Evolutionary conservation across 2,888 invertebrate species (phyloP).

Genomic region (Agonopterix arenella): DNA sequence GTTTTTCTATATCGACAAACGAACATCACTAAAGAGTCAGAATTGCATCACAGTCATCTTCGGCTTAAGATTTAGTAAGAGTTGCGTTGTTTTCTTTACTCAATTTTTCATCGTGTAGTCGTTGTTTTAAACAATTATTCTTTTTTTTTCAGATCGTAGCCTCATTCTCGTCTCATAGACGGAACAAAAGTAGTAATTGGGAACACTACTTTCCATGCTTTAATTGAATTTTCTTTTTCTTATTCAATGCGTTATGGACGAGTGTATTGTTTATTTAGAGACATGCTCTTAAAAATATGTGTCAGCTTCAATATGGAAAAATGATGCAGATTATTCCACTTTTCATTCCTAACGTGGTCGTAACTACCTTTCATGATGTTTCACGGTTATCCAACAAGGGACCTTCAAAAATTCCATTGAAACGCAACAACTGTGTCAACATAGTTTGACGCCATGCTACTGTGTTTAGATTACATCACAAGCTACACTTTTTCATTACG

Average conservation of each 20-base stretch:
- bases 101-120: constrained; percentile 52
- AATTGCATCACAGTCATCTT: constrained; percentile 40
- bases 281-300: too few species aligned
- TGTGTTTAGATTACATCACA: not conserved
- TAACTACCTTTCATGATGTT: not conserved
- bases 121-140: constrained; percentile 38
- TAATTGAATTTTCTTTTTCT: constrained; percentile 2
- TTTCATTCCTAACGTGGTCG: constrained; percentile 1
- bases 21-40: too few species aligned
- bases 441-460: constrained; percentile 23
- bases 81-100: constrained; percentile 46
- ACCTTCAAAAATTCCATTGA: constrained; percentile 23
- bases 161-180: constrained; percentile 30
- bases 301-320: too few species aligned
- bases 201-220: constrained; percentile 26
- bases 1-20: too few species aligned
- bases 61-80: constrained; percentile 44
- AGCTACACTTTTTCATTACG: too few species aligned
- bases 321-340: too few species aligned
- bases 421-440: constrained; percentile 37
- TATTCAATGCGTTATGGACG: not conserved
- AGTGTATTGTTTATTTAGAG: too few species aligned
- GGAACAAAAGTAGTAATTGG: constrained; percentile 45
- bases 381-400: constrained; percentile 30
- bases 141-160: constrained; percentile 58